These are phyloP conservation scores for Silurus glanis DNA, from an alignment of 2,113 vertebrate species.

Conservation along the genomic window DNA sequence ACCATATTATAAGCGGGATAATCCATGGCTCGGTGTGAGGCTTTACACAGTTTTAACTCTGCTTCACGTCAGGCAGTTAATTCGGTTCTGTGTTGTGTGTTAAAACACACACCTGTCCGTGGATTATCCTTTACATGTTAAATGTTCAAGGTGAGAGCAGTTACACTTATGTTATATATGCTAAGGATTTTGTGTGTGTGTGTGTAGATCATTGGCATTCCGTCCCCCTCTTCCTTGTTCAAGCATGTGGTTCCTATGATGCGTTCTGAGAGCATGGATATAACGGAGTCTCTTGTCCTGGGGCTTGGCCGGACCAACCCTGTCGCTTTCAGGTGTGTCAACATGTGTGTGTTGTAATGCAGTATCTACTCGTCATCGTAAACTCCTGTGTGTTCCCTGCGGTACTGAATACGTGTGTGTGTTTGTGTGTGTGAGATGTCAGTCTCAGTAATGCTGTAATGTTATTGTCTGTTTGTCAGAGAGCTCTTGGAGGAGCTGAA, in stretches of 20 bases:
- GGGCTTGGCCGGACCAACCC: slow-evolving; percentile 99
- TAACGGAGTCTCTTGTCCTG: slow-evolving; percentile 97
- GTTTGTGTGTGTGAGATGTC: neutral
- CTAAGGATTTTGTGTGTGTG: slow-evolving; percentile 23
- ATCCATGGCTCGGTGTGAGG: too few relatives aligned
- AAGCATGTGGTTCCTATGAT: slow-evolving; percentile 99
- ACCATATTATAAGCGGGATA: too few relatives aligned
- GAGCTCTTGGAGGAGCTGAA: slow-evolving; percentile 97
- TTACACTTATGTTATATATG: neutral
- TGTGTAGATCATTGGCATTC: slow-evolving; percentile 89
- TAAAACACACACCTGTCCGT: too few relatives aligned
- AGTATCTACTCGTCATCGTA: neutral
- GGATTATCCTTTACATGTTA: neutral
- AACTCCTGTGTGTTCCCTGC: neutral
- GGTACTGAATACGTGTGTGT: neutral
- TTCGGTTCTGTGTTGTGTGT: too few relatives aligned
- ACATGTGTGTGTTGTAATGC: neutral
- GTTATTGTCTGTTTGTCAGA: slow-evolving; percentile 67
- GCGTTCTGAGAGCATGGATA: slow-evolving; percentile 99
- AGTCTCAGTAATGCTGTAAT: neutral
- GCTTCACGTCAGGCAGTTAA: too few relatives aligned
- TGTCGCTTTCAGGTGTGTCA: slow-evolving; percentile 86
- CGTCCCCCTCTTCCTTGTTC: slow-evolving; percentile 94
- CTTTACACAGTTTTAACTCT: too few relatives aligned
- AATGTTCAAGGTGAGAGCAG: neutral